Evolutionary conservation across 2,113 vertebrate species (phyloP).

Genomic region (Lagopus muta): DNA sequence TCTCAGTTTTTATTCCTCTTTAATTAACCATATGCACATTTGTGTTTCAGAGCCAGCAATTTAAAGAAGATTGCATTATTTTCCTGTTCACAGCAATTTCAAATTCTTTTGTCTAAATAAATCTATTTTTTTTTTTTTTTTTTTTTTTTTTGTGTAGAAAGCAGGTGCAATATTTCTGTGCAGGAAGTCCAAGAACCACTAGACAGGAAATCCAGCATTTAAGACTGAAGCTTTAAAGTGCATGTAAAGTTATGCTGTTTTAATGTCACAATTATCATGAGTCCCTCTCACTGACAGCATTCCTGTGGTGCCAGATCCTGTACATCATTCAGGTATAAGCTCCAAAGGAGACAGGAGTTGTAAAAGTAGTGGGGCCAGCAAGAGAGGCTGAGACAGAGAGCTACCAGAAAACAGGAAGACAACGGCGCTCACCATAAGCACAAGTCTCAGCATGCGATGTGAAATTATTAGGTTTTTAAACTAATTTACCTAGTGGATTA

Average conservation of each 20-base stretch:
- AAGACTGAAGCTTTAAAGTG: neutral
- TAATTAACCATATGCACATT: neutral
- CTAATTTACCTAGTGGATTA: conserved; percentile 33
- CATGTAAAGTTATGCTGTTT: neutral
- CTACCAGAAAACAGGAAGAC: neutral
- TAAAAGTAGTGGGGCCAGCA: neutral
- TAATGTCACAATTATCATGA: neutral
- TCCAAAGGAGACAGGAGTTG: neutral
- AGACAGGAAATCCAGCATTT: neutral
- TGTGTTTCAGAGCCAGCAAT: neutral
- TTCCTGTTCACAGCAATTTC: neutral
- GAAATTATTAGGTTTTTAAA: conserved; percentile 27
- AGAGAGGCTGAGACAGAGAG: neutral
- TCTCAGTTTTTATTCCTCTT: neutral
- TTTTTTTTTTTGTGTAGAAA: neutral
- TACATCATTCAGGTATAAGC: neutral
- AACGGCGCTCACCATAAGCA: neutral
- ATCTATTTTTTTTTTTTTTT: neutral
- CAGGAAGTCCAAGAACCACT: neutral
- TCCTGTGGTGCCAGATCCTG: accelerated
- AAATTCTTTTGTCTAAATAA: neutral
- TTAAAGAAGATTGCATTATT: neutral
- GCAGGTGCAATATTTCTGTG: neutral
- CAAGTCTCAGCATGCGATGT: neutral
- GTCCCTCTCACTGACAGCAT: neutral